Base-by-base conservation (phyloP, 2,797 vertebrate species). In the Epinephelus awoara region DNA sequence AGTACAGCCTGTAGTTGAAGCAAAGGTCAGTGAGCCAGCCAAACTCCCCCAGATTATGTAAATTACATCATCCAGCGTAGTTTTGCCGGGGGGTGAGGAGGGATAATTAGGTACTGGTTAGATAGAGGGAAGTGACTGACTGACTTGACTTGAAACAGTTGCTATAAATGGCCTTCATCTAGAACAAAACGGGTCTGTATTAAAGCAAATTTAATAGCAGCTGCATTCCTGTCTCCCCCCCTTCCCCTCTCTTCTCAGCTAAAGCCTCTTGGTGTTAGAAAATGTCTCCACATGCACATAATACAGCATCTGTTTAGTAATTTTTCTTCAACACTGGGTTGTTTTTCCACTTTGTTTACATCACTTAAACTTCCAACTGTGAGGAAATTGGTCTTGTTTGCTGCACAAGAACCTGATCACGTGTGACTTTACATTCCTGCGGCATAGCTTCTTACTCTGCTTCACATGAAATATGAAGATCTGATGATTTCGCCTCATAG, bases 391-490 rank as follows among this genome's bases (percentile, higher is more conserved):
- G 12, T 34, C 5, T 12, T 55, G 47, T 59, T 21, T 59, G n/a
- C 29, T 18, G 5, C 25, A 67, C 6, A 1, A 57, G 52, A 46
- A 38, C 10, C 38, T 19, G 15, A 59, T 40, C 55, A 67, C 12
- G 25, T 15, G 44, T 18, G 44, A 34, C 7, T 44, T 34, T n/a
- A 18, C n/a, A 34, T 44, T 67, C 49, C 29, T 2, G 2, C 23
- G 15, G 49, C 21, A 34, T 38, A 11, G 21, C 14, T 76, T 23
- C 46, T 42, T 1, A 40, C 10, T 59, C 34, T 34, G 34, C 34
- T 34, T 34, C 51, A 25, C 34, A 52, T 72, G 8, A 72, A 82
- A 77, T 29, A 56, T 1, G 5, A 25, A 34, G 25, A 13, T 46
- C 25, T 67, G 42, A 47, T 51, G 42, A 55, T 4, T 40, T 5